phyloP scores from a whole-genome alignment of 2,113 vertebrate species.

The Prionailurus viverrinus region DNA sequence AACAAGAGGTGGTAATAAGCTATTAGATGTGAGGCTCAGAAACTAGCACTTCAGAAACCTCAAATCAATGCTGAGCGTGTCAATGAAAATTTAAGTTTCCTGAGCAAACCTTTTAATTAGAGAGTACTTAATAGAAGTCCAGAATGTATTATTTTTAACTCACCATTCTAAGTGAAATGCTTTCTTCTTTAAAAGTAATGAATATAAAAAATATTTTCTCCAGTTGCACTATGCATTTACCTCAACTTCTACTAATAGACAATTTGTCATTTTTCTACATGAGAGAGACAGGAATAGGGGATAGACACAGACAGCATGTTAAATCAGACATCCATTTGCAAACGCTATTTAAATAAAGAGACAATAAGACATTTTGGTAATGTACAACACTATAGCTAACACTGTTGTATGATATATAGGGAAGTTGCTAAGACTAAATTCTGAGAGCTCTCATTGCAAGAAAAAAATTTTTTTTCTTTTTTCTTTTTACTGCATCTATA shows the following conservation, averaged over 20 bases:
- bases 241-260: not conserved
- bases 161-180: not conserved
- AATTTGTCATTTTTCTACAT: conserved; percentile 37
- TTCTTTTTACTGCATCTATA: not conserved
- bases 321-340: not conserved
- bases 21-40: not conserved
- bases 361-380: conserved; percentile 4
- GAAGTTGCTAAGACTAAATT: not conserved
- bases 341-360: not conserved
- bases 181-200: conserved; percentile 41
- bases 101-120: not conserved
- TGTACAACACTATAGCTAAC: not conserved
- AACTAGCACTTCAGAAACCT: conserved; percentile 17
- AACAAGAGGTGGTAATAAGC: not conserved
- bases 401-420: not conserved
- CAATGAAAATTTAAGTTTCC: not conserved
- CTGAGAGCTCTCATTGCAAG: not conserved
- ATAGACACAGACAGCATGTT: not conserved
- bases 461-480: not conserved
- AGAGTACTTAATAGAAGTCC: not conserved
- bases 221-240: not conserved
- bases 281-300: not conserved
- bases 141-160: not conserved
- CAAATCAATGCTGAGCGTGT: not conserved
- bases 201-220: not conserved